These are phyloP conservation scores for Drosophila kikkawai DNA, from an alignment of 1,140 invertebrate species.

Conservation along the genomic window DNA sequence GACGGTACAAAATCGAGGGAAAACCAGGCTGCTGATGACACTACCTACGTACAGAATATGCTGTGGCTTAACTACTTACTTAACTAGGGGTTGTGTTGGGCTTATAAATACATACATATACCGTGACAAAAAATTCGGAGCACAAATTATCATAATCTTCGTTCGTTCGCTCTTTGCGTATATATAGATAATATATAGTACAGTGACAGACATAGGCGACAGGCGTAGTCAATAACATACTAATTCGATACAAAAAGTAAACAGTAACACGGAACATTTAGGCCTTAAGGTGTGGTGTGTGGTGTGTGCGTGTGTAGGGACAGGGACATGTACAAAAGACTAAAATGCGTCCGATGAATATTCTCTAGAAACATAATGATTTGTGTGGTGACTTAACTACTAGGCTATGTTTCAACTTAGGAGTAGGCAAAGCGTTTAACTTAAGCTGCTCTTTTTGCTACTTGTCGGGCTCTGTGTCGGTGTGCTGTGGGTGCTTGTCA, in stretches of 20 bases:
- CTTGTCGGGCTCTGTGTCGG: background rate
- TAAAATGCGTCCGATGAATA: constrained; percentile 31
- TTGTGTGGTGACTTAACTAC: constrained; percentile 28
- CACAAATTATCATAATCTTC: constrained; percentile 18
- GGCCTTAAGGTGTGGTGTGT: background rate
- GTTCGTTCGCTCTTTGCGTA: background rate
- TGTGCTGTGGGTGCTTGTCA: constrained; percentile 25
- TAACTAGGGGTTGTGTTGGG: constrained; percentile 4
- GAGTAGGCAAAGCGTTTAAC: constrained; percentile 28
- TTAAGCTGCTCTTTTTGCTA: constrained; percentile 19
- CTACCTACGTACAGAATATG: constrained; percentile 13
- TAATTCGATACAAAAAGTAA: constrained; percentile 35
- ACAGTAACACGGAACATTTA: constrained; percentile 20
- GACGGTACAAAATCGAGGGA: constrained; percentile 1
- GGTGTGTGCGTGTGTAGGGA: background rate
- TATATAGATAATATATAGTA: constrained; percentile 20
- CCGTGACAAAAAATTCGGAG: constrained; percentile 40
- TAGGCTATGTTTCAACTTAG: constrained; percentile 22
- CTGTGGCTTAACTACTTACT: constrained; percentile 26
- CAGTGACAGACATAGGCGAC: constrained; percentile 19
- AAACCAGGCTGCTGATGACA: constrained; percentile 26
- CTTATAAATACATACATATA: constrained; percentile 27
- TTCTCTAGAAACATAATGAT: constrained; percentile 30
- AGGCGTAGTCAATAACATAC: constrained; percentile 23
- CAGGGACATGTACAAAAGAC: constrained; percentile 4